Evolutionary conservation across 2,113 vertebrate species (phyloP), one percentile per base, ranked within the genome.

Genomic region (Cavia aperea): DNA sequence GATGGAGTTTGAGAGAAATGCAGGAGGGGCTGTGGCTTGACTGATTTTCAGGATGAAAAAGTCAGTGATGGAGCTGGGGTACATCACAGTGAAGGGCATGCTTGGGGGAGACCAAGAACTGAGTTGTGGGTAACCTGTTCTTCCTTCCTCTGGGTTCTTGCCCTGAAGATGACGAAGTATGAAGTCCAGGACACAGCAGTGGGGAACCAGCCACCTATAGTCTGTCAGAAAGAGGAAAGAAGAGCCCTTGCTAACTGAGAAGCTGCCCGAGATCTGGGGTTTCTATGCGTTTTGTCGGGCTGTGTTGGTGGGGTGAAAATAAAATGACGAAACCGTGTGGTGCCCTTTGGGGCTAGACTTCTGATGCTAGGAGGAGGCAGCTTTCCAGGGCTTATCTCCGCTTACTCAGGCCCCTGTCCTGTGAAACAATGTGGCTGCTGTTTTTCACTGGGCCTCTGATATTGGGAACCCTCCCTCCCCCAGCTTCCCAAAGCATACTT

Each of bases 41-140:
- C 43, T 19, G 85, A n/a, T 29, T 79, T 58, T 39, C 65, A 49
- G 24, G 23, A n/a, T 36, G 24, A 24, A 70, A 21, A 11, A 81
- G 31, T 8, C 29, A 23, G 65, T 1, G 29, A 54, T 13, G 63
- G 49, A 58, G 31, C 46, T 1, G 4, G 68, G 68, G 62, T 72
- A 83, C 54, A 89, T 11, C 1, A 0, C 1, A 33, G 13, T n/a
- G 68, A 43, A 56, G 4, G 21, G 19, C 3, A 1, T 49, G 24
- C 46, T 46, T 66, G 1, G 19, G 2, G 39, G 29, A 79, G 39
- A 60, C 33, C 79, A 88, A 66, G 23, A 83, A 82, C 9, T 46
- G n/a, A 68, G 33, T 18, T 36, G 33, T 36, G 70, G 24, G 70
- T 23, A 43, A 43, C 43, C 70, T 29, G 12, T 46, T 75, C 72